Percentiles rank a stretch among this genome's conserved stretches.
These are phyloP conservation scores for Calameuta filiformis DNA, from an alignment of 2,888 invertebrate genomes.

Conservation along the genomic window DNA sequence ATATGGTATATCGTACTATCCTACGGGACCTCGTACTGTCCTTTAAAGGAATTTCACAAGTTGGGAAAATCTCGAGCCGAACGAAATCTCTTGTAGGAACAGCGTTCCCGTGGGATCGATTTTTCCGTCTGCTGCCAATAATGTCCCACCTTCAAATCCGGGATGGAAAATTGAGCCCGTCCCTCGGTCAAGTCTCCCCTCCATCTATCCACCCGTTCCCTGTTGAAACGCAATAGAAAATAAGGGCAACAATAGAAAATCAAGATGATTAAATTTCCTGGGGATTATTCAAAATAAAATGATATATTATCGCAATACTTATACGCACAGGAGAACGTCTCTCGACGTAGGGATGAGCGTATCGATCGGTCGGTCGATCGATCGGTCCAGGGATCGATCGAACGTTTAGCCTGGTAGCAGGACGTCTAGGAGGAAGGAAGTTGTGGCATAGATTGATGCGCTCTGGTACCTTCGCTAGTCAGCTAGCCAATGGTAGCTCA, in stretches of 20 bases:
- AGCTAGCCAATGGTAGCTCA: slow-evolving; percentile 8
- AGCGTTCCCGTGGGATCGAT: slow-evolving; percentile 44
- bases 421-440: slow-evolving; percentile 13
- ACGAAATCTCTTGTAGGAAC: background rate
- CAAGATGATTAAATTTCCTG: too few relatives aligned
- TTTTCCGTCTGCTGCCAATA: slow-evolving; percentile 59
- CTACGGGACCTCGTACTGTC: too few relatives aligned
- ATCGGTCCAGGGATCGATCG: too few relatives aligned
- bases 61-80: background rate
- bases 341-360: too few relatives aligned
- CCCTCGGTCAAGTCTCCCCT: background rate
- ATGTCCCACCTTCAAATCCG: slow-evolving; percentile 36
- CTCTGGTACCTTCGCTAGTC: slow-evolving; percentile 12
- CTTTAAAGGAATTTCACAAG: background rate
- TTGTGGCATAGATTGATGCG: slow-evolving; percentile 47
- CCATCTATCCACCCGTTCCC: background rate
- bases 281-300: too few relatives aligned
- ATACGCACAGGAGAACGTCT: too few relatives aligned
- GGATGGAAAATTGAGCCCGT: background rate
- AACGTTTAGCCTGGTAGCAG: background rate
- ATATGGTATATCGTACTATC: too few relatives aligned
- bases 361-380: too few relatives aligned
- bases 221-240: too few relatives aligned
- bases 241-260: too few relatives aligned
- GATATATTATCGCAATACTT: too few relatives aligned